A percentile compares a stretch with the other conserved stretches of the same genome.
Conservation (phyloP, 2,888 invertebrate genomes). For the Agrotis clavis region DNA sequence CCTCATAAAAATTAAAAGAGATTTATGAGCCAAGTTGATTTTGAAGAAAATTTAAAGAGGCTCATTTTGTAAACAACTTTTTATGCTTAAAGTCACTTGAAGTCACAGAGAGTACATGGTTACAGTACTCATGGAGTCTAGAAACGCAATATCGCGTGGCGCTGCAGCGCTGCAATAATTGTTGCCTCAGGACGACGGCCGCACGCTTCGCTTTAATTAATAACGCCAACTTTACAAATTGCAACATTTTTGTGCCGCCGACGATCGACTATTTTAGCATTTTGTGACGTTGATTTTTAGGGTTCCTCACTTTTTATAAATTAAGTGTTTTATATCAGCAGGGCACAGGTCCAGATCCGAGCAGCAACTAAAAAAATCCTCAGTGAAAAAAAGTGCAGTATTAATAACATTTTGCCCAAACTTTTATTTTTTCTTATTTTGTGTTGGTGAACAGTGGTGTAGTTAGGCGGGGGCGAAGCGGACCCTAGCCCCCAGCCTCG, state of each 20-base stretch:
- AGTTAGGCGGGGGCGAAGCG: too few species aligned
- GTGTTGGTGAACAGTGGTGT: too few species aligned
- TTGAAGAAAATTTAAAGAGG: too few species aligned
- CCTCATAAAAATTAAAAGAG: not conserved
- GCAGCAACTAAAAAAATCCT: too few species aligned
- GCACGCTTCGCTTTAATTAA: constrained; percentile 65
- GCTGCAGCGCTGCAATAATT: constrained; percentile 79
- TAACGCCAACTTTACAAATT: constrained; percentile 57
- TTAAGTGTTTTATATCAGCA: too few species aligned
- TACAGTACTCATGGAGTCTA: constrained; percentile 38
- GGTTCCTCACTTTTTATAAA: not conserved
- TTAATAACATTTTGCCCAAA: too few species aligned
- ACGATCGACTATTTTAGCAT: constrained; percentile 14
- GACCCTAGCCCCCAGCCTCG: too few species aligned
- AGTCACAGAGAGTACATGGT: constrained; percentile 8
- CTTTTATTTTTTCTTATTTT: too few species aligned
- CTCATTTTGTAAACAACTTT: too few species aligned
- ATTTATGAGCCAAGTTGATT: not conserved
- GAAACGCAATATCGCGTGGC: constrained; percentile 85
- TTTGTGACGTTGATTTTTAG: not conserved
- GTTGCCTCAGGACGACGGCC: constrained; percentile 69
- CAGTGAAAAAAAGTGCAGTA: too few species aligned
- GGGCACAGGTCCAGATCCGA: too few species aligned
- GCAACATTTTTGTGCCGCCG: constrained; percentile 42
- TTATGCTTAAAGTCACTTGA: too few species aligned